Base-by-base conservation (phyloP, 1,140 invertebrate species). In the Asbolus verrucosus region DNA sequence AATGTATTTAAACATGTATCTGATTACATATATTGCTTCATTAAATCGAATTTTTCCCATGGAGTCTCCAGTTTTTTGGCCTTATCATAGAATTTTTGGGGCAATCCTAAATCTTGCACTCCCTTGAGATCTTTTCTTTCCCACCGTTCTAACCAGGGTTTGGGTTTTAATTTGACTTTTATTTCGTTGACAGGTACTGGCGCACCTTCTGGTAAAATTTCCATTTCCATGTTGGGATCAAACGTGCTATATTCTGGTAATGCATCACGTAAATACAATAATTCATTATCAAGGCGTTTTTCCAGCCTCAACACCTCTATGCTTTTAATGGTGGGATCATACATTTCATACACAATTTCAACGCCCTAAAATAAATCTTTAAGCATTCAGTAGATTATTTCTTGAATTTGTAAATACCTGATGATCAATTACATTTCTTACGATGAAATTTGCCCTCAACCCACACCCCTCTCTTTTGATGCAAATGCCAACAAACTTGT, bases 401-500 rank as follows among this genome's bases (percentile, higher is more conserved):
- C n/a, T n/a, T n/a, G n/a, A n/a, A n/a, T n/a, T n/a, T n/a, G n/a
- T n/a, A n/a, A n/a, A n/a, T n/a, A n/a, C n/a, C n/a, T 91, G 90
- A 77, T 92, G 86, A 82, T 99, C 96, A 60, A 99, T 87, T 11
- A 96, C 88, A 86, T 99, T 99, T 78, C 98, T 88, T 1, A 99
- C 81, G 21, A 90, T 91, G 78, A 99, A 98, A 33, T 86, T 85
- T 50, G 95, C 88, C 71, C 90, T 84, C 0, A 99, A 84, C 0
- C 97, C 98, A 81, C 86, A 86, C 1, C 90, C 90, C 67, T 85
- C 85, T 74, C 96, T 83, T 66, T 94, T 83, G 76, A 98, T 99
- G 78, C 98, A 99, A 77, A 99, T 98, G 1, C 98, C 97, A 61
- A 99, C 91, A 87, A 99, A 99, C 78, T 89, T 86, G 78, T 90